phyloP scores from a whole-genome alignment of 2,797 vertebrate genomes.

The Girardinus metallicus region DNA sequence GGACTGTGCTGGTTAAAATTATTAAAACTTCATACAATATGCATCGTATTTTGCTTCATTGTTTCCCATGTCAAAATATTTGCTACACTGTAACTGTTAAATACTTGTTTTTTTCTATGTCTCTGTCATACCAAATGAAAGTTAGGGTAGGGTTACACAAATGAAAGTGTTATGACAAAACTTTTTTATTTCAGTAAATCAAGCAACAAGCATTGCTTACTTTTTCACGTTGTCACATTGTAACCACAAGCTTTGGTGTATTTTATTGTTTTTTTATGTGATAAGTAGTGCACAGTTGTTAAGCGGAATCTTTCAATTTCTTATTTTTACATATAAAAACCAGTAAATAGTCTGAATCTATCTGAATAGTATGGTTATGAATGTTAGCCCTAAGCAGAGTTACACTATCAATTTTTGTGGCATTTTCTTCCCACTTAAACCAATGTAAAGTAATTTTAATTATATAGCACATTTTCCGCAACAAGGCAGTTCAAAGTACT shows the following conservation, averaged over 20 bases:
- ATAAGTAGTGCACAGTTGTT: neutral
- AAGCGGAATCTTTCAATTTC: neutral
- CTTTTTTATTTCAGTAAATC: too few relatives aligned
- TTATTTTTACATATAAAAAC: neutral
- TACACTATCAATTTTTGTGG: neutral
- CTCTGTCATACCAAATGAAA: neutral
- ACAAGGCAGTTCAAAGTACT: too few relatives aligned
- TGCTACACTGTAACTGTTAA: neutral
- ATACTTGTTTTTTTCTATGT: neutral
- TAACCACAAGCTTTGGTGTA: neutral
- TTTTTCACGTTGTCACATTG: neutral
- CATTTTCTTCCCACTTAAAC: neutral
- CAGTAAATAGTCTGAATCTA: neutral
- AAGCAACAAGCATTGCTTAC: neutral
- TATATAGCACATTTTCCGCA: too few relatives aligned
- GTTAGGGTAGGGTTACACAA: too few relatives aligned
- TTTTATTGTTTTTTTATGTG: neutral
- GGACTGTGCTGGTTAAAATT: neutral
- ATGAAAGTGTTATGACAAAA: neutral
- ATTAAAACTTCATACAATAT: neutral
- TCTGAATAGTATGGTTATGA: neutral
- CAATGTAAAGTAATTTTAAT: neutral
- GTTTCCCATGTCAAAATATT: constrained; percentile 4
- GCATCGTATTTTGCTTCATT: neutral
- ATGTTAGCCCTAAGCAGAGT: too few relatives aligned